Evolutionary conservation across 2,888 invertebrate genomes (phyloP), one percentile per base, ranked within the genome.

Genomic region (Leptarthrus brevirostris): DNA sequence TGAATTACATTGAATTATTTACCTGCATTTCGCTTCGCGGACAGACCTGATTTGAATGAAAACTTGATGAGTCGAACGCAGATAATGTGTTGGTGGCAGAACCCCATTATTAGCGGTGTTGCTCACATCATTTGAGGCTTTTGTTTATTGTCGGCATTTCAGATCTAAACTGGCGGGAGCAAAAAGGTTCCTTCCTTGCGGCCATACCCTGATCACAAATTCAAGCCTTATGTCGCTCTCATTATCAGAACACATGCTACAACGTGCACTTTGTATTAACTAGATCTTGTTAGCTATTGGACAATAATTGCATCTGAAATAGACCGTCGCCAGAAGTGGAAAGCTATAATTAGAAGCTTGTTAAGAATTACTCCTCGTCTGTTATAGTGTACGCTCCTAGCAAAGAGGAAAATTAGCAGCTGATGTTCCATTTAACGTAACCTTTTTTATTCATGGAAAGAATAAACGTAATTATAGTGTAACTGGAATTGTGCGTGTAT

Each of bases 1-100:
- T 73, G 73, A 73, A 73, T 73, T 73, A 64, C 73, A 64, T 30
- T 73, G 73, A 73, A 73, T 73, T 73, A 73, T 73, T 61, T 61
- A 61, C 30, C 36, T 49, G 44, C 36, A 73, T 61, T 24, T 52
- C 52, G 69, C 69, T 3, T 8, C 69, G 52, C 69, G 52, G 34
- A 69, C 34, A 22, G 34, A 69, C 69, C 69, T 49, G 69, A 69
- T 69, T 69, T 69, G 69, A 69, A 69, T 69, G 69, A 49, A 69
- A 34, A 52, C 52, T 52, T 69, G 64, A 64, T 52, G 69, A 69
- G 26, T 30, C 30, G 34, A 14, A 18, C 47, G 47, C 16, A 14
- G 16, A 52, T 30, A 30, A 24, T 66, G 47, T 47, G 64, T 26
- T 47, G 64, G 40, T 64, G 64, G 64, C 34, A 26, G 30, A 49